phyloP scores from a whole-genome alignment of 2,888 invertebrate species.

The Orthonychiurus folsomi region DNA sequence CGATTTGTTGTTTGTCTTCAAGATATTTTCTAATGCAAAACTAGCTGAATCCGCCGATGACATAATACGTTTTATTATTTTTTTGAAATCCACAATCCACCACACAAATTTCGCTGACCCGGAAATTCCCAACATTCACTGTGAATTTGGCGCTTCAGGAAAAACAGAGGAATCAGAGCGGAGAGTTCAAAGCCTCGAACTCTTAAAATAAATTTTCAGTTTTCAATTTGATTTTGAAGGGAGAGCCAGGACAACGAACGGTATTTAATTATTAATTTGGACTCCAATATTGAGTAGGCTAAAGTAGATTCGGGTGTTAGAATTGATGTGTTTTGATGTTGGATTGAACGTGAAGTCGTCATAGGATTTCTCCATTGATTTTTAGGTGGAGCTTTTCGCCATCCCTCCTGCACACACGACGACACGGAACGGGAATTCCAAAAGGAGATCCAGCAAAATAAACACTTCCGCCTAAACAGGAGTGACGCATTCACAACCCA shows the following conservation, averaged over 20 bases:
- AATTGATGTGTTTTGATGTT: no score
- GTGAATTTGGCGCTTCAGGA: background rate
- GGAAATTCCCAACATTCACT: background rate
- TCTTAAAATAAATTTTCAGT: background rate
- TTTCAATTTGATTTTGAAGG: background rate
- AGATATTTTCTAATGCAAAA: constrained; percentile 5
- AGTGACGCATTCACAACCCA: no score
- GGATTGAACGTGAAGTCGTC: no score
- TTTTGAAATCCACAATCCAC: background rate
- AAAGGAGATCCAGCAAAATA: no score
- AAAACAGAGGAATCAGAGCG: background rate
- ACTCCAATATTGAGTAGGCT: no score
- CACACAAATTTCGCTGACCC: background rate
- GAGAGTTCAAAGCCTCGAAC: background rate
- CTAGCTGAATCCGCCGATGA: background rate
- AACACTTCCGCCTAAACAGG: no score
- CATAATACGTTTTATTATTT: constrained; percentile 1
- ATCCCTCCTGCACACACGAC: no score
- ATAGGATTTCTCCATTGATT: background rate
- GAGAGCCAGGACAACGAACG: no score
- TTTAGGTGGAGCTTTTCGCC: background rate
- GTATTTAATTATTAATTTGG: no score
- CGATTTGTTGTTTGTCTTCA: background rate
- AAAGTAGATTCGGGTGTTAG: no score
- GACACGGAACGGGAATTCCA: background rate